Percentiles rank a stretch among this genome's conserved stretches.
Evolutionary conservation across 2,888 invertebrate species (phyloP).

Genomic region (Bibio marci): DNA sequence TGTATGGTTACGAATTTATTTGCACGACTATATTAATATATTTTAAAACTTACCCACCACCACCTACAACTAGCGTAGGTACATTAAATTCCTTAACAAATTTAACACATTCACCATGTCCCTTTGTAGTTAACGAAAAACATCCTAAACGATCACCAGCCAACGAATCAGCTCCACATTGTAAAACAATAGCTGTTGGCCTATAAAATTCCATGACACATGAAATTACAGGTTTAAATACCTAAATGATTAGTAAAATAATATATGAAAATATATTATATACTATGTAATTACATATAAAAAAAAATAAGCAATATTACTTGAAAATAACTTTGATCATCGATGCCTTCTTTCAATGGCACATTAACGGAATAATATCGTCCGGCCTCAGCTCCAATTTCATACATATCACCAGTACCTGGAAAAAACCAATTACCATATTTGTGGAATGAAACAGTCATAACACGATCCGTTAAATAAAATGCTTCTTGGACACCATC

Average conservation of each 20-base stretch:
- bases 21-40: too few species aligned
- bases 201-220: slow-evolving; percentile 92
- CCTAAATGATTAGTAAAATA: slow-evolving; percentile 29
- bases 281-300: slow-evolving; percentile 30
- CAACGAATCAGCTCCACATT: slow-evolving; percentile 96
- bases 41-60: slow-evolving; percentile 37
- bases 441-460: slow-evolving; percentile 99
- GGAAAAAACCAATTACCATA: slow-evolving; percentile 97
- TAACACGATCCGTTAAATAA: slow-evolving; percentile 90
- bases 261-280: slow-evolving; percentile 30
- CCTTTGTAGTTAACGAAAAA: slow-evolving; percentile 86
- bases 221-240: slow-evolving; percentile 87
- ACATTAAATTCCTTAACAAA: slow-evolving; percentile 85
- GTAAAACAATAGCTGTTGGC: slow-evolving; percentile 90
- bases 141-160: slow-evolving; percentile 91
- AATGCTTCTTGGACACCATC: slow-evolving; percentile 97
- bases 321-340: slow-evolving; percentile 81
- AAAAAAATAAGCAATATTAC: slow-evolving; percentile 25
- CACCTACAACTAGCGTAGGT: slow-evolving; percentile 77
- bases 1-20: too few species aligned
- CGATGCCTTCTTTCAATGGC: slow-evolving; percentile 93
- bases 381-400: slow-evolving; percentile 90
- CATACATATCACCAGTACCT: slow-evolving; percentile 98
- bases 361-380: slow-evolving; percentile 97
- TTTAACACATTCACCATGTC: slow-evolving; percentile 95